phyloP scores from a whole-genome alignment of 2,113 vertebrate species.

The Microtus oregoni region DNA sequence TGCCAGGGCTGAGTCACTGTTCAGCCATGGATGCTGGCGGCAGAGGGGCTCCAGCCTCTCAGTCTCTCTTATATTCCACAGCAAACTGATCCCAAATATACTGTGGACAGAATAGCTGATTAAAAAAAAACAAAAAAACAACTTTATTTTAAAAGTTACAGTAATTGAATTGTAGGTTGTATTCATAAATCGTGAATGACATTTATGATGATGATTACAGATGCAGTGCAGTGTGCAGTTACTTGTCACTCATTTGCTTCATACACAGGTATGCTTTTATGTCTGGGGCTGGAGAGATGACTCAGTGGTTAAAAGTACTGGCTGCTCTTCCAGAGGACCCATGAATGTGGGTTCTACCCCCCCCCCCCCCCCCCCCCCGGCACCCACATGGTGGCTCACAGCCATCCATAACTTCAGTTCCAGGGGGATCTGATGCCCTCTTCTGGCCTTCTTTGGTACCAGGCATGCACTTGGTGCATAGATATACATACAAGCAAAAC shows the following conservation, averaged over 20 bases:
- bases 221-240: slow-evolving; percentile 1
- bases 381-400: not conserved
- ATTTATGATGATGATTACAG: slow-evolving; percentile 13
- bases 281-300: not conserved
- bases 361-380: no score
- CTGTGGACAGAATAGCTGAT: slow-evolving; percentile 23
- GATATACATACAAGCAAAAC: not conserved
- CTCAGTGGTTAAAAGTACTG: not conserved
- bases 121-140: not conserved
- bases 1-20: not conserved
- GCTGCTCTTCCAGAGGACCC: not conserved
- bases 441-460: not conserved
- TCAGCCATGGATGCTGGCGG: no score
- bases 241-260: slow-evolving; percentile 62
- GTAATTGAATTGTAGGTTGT: slow-evolving; percentile 19
- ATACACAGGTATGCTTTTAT: slow-evolving; percentile 44
- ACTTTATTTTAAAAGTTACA: slow-evolving; percentile 43
- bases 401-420: not conserved
- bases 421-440: not conserved
- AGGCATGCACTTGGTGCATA: not conserved
- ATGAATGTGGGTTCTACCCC: not conserved
- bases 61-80: slow-evolving; percentile 81
- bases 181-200: not conserved
- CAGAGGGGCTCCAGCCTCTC: no score
- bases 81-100: slow-evolving; percentile 12